phyloP scores from a whole-genome alignment of 2,888 invertebrate genomes.

The Catocala fraxini region DNA sequence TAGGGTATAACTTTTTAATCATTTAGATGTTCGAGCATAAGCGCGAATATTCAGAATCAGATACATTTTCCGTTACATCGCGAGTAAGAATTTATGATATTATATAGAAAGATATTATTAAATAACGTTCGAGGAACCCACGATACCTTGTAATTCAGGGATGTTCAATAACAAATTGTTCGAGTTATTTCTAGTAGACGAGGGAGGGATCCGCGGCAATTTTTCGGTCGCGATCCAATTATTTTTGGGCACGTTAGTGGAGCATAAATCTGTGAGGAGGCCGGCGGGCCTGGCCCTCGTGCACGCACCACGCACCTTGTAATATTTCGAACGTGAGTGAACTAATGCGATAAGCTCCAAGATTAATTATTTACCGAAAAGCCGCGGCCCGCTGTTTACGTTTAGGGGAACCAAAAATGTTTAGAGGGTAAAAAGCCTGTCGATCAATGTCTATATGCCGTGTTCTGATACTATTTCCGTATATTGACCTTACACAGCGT shows the following conservation, averaged over 20 bases:
- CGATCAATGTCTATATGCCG: slow-evolving; percentile 14
- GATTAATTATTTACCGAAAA: slow-evolving; percentile 63
- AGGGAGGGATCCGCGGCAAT: slow-evolving; percentile 66
- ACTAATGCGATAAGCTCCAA: slow-evolving; percentile 65
- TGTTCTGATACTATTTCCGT: slow-evolving; percentile 1
- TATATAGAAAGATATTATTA: slow-evolving; percentile 43
- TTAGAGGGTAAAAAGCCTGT: slow-evolving; percentile 17
- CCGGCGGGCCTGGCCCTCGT: slow-evolving; percentile 45
- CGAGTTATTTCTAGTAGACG: slow-evolving; percentile 67
- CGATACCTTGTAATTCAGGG: slow-evolving; percentile 64
- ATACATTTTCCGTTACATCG: too few species aligned
- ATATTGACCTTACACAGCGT: too few species aligned
- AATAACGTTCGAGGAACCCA: slow-evolving; percentile 42
- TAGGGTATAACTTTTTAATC: too few species aligned
- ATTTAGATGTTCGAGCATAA: too few species aligned
- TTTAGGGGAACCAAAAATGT: slow-evolving; percentile 36
- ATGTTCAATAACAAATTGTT: slow-evolving; percentile 77
- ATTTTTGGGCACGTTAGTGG: slow-evolving; percentile 82
- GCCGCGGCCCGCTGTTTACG: slow-evolving; percentile 43
- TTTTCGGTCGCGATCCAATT: slow-evolving; percentile 84
- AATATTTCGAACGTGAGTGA: slow-evolving; percentile 60
- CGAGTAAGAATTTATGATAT: too few species aligned
- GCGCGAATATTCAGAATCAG: too few species aligned
- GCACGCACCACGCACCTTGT: slow-evolving; percentile 59
- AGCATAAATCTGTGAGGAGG: slow-evolving; percentile 74